Evolutionary conservation across 2,797 vertebrate genomes (phyloP), one percentile per base, ranked within the genome.

Genomic region (Sebastes variabilis): DNA sequence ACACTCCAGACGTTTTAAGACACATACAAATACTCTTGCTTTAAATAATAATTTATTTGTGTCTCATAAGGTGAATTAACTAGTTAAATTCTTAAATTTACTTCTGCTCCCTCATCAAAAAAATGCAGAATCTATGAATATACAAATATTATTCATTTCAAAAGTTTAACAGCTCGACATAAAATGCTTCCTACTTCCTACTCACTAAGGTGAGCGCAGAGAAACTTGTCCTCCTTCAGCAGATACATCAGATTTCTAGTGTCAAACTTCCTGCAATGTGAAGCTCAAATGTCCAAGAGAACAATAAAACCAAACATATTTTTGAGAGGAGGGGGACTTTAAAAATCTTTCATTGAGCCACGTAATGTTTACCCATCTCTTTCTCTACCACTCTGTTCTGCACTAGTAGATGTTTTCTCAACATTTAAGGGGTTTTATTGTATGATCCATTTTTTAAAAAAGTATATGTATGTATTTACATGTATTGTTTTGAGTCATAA

Each of bases 401-500:
- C 66, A 81, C 73, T 71, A 77, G 18, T 81, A 64, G 79, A 87
- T 80, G 22, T 85, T 84, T 83, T 77, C 25, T 81, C 32, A 77
- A 59, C 66, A 78, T 88, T 84, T 75, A 82, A 84, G 54, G 72
- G 72, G 71, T 83, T 69, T 84, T 76, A 84, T 76, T 85, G 49
- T 89, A 73, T 83, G 62, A 81, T 71, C 2, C 38, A 27, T 71
- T 78, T 82, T 52, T 77, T 3, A 38, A 56, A 30, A 77, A 52
- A 0, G 6, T 38, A 80, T 76, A 66, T 68, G 49, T 87, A 59
- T 83, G 66, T 85, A 88, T 87, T 86, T 80, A 90, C 77, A 46
- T 90, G 70, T 87, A 80, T 87, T 59, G 3, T 80, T 79, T 36
- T 25, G 54, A 90, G 69, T 72, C 66, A 90, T 88, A 83, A 88